These are phyloP conservation scores for Ciconia stormi DNA, from an alignment of 2,113 vertebrate genomes.

Conservation along the genomic window DNA sequence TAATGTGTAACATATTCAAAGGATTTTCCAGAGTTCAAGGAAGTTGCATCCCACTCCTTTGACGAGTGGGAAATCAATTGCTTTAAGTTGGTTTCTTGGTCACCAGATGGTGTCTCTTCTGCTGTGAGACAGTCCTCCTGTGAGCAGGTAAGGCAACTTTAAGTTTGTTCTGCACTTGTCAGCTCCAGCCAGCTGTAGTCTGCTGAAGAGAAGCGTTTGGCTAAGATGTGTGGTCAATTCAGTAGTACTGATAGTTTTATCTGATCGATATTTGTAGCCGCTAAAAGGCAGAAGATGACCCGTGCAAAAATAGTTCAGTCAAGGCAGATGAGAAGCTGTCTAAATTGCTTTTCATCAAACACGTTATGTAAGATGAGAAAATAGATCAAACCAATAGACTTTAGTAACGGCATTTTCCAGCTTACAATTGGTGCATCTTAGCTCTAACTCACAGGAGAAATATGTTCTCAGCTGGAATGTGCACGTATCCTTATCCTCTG, in stretches of 20 bases:
- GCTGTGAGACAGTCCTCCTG: background rate
- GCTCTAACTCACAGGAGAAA: conserved; percentile 53
- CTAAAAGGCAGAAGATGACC: background rate
- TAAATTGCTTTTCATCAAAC: background rate
- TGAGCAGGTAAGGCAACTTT: background rate
- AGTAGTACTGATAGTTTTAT: background rate
- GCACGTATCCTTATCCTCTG: conserved; percentile 46
- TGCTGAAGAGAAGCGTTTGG: background rate
- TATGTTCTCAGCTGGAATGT: conserved; percentile 49
- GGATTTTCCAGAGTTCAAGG: background rate
- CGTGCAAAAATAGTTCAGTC: background rate
- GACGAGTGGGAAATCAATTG: background rate
- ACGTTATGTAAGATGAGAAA: conserved; percentile 9
- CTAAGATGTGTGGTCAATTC: background rate
- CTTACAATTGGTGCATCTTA: conserved; percentile 42
- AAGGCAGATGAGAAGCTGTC: background rate
- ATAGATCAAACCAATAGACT: background rate
- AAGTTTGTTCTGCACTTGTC: background rate
- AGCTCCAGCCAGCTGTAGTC: background rate
- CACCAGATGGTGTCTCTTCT: background rate
- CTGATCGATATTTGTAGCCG: background rate
- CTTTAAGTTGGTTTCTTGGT: background rate
- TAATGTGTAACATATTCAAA: background rate
- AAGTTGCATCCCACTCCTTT: background rate
- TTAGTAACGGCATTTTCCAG: background rate